Base-by-base conservation (phyloP, 2,797 vertebrate genomes). In the Hozukius guyotensis region DNA sequence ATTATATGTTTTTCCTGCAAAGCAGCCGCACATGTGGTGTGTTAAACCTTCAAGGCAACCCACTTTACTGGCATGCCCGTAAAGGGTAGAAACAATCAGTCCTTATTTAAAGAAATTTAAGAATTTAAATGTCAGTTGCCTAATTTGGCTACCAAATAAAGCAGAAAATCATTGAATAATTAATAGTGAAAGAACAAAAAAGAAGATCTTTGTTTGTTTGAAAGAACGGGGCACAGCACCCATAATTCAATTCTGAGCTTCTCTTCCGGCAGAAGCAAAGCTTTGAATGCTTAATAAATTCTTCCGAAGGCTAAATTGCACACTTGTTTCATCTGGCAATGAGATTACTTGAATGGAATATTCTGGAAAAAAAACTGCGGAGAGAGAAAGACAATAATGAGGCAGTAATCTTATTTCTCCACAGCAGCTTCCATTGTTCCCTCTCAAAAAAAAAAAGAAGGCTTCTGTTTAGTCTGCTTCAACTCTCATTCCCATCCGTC, bases 351-450 rank as follows among this genome's bases (percentile, higher is more conserved):
- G 68, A 94, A 91, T 89, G 78, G 82, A 89, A 94, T 90, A 92
- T 86, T 89, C 83, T 73, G 80, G 79, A 90, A 92, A 91, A 91
- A 91, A 92, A 92, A 91, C 65, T 74, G 86, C 78, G 77, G 78
- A 69, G 87, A 84, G 84, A 84, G 84, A 79, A 87, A 88, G 87
- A 93, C 89, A 93, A 91, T 91, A 87, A 91, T 88, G 81, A 90
- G 90, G 84, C 77, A 83, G 89, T 93, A 94, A 94, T 94, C 89
- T 88, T 72, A 92, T 94, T 93, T 91, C 90, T 88, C 86, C 80
- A 88, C 91, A 88, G 89, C 90, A 89, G 90, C 90, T 84, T 86
- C 86, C 84, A 93, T 94, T 94, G 91, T 94, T 87, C 89, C 83
- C 72, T 63, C 66, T 42, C 13, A 72, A 89, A 87, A 65, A 67